phyloP scores from a whole-genome alignment of 2,888 invertebrate species.

The Cryptocheilus praepositus region DNA sequence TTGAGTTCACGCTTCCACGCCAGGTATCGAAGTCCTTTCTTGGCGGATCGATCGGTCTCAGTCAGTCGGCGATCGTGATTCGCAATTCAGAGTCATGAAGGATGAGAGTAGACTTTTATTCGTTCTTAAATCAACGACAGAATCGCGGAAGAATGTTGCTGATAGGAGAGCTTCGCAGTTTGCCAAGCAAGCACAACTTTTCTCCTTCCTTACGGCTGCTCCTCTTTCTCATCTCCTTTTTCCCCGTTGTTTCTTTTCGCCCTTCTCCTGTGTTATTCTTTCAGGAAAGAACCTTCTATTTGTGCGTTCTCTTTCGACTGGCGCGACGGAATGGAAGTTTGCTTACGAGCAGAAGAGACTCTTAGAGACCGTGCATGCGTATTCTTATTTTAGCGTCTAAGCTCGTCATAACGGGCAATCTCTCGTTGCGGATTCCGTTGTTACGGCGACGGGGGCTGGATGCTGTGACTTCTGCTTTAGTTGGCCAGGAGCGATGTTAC shows the following conservation, averaged over 20 bases:
- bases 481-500: too few species aligned
- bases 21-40: not conserved
- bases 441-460: too few species aligned
- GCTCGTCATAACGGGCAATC: too few species aligned
- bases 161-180: slow-evolving; percentile 33
- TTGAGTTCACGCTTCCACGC: too few species aligned
- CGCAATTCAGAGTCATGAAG: slow-evolving; percentile 13
- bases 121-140: slow-evolving; percentile 44
- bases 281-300: too few species aligned
- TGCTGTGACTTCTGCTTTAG: not conserved
- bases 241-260: not conserved
- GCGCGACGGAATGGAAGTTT: too few species aligned
- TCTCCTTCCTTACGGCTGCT: slow-evolving; percentile 11
- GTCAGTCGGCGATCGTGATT: not conserved
- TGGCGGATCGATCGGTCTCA: not conserved
- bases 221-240: slow-evolving; percentile 14
- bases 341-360: too few species aligned
- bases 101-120: slow-evolving; percentile 39
- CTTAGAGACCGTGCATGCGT: too few species aligned
- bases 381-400: too few species aligned
- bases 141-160: slow-evolving; percentile 32
- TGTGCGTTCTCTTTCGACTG: too few species aligned
- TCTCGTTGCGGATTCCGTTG: too few species aligned
- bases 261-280: not conserved
- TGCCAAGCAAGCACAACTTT: slow-evolving; percentile 32